Conservation (phyloP, 2,888 invertebrate genomes). For the Drosophila hamatofila region DNA sequence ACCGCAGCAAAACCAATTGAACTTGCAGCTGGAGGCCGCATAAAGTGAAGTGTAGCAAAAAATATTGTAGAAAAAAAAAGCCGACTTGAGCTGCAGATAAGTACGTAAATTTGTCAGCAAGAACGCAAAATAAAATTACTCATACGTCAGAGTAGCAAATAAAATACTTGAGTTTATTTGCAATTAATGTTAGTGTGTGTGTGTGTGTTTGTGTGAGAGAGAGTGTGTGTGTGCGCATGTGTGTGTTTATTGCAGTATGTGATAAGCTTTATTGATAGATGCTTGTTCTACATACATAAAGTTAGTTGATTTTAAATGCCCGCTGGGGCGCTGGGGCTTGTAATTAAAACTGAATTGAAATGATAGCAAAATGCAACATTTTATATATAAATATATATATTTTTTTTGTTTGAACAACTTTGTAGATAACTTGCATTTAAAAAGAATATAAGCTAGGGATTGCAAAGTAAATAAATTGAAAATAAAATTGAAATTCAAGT, state of each 20-base stretch:
- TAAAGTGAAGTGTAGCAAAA: conserved; percentile 5
- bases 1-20: conserved; percentile 36
- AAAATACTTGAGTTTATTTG: conserved; percentile 49
- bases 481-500: background rate
- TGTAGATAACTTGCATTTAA: conserved; percentile 10
- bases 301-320: conserved; percentile 25
- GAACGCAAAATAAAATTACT: conserved; percentile 48
- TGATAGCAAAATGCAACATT: conserved; percentile 24
- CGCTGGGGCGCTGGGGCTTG: conserved; percentile 14
- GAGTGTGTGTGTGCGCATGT: background rate
- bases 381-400: background rate
- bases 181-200: conserved; percentile 24
- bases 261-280: conserved; percentile 54
- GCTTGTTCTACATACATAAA: conserved; percentile 44
- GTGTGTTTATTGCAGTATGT: conserved; percentile 31
- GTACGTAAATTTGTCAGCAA: conserved; percentile 30
- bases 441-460: background rate
- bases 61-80: conserved; percentile 13
- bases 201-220: background rate
- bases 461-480: background rate
- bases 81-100: conserved; percentile 31
- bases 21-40: conserved; percentile 50
- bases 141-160: conserved; percentile 61
- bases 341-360: conserved; percentile 40
- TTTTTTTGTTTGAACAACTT: background rate